phyloP scores from a whole-genome alignment of 2,113 vertebrate species.

The Phocoena sinus region DNA sequence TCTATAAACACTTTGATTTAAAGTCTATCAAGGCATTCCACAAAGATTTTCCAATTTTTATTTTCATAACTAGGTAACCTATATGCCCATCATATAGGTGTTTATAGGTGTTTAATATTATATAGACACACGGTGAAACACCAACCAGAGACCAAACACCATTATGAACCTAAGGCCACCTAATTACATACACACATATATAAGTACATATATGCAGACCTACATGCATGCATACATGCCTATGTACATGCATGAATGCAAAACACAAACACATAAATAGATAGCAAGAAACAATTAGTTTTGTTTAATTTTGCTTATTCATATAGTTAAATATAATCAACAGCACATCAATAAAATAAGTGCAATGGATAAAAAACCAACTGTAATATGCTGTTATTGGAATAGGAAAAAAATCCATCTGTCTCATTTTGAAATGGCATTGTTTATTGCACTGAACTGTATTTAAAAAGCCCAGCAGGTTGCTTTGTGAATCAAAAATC shows the following conservation, averaged over 20 bases:
- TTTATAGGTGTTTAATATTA: background rate
- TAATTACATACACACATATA: background rate
- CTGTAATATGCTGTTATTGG: background rate
- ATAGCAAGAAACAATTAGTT: background rate
- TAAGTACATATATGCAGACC: background rate
- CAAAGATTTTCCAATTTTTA: background rate
- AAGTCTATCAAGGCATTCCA: background rate
- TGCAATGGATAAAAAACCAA: background rate
- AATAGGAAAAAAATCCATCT: background rate
- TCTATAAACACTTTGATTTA: conserved; percentile 6
- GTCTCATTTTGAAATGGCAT: background rate
- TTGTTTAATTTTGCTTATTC: background rate
- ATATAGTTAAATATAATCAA: background rate
- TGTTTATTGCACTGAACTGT: conserved; percentile 1
- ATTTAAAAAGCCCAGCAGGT: background rate
- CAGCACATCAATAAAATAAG: background rate
- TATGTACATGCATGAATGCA: background rate
- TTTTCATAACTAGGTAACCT: conserved; percentile 25
- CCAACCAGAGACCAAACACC: background rate
- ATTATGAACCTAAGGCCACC: background rate
- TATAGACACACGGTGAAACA: background rate
- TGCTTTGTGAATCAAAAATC: background rate
- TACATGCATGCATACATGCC: background rate
- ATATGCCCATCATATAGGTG: background rate
- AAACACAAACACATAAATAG: background rate